phyloP scores from a whole-genome alignment of 92 coral and sea anemone species.

The Phenganax stokvisi region DNA sequence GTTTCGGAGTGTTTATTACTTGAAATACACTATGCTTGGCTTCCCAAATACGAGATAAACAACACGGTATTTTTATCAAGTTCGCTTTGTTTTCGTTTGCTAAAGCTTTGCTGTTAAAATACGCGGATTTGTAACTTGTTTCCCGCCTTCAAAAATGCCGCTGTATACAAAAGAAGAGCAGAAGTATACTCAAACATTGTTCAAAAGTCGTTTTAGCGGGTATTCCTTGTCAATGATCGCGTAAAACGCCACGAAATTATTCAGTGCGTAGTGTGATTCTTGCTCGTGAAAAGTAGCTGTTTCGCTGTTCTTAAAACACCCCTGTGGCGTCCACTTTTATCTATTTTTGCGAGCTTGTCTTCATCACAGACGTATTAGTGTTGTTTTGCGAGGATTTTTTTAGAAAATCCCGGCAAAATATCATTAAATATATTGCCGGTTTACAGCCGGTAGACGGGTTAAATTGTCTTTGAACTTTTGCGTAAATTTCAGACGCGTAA shows the following conservation, averaged over 20 bases:
- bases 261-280: neutral
- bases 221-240: neutral
- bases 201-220: neutral
- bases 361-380: neutral
- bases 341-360: neutral
- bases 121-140: no score
- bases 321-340: neutral
- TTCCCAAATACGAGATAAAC: neutral
- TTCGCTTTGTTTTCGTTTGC: slow-evolving; percentile 5
- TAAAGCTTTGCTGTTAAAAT: no score
- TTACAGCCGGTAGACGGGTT: neutral
- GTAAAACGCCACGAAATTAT: neutral
- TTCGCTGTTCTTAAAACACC: neutral
- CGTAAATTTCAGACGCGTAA: neutral
- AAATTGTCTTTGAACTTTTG: neutral
- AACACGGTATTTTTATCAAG: neutral
- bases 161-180: neutral
- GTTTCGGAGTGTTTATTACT: neutral
- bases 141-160: neutral
- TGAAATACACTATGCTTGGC: neutral
- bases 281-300: neutral
- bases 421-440: slow-evolving; percentile 15
- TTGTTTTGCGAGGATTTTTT: neutral
- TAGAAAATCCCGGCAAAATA: neutral
- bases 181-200: neutral